These are phyloP conservation scores for Galeruca laticollis DNA, from an alignment of 2,888 invertebrate genomes.

Conservation along the genomic window DNA sequence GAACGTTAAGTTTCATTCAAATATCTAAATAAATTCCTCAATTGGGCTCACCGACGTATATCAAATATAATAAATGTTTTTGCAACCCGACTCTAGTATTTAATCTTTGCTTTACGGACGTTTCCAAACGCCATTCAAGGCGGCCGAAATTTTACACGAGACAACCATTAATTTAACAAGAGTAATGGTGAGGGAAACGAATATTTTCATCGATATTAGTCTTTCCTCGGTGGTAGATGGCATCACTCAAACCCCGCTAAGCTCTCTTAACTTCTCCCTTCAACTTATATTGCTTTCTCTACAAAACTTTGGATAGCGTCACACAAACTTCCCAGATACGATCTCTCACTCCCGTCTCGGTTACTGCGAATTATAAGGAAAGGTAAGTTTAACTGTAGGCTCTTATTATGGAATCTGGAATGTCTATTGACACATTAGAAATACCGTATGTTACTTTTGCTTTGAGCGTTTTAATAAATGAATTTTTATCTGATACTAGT, in stretches of 20 bases:
- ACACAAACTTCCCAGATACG: constrained; percentile 3
- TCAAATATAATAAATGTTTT: too few species aligned
- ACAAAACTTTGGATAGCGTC: background rate
- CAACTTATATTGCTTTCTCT: constrained; percentile 12
- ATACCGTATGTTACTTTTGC: too few species aligned
- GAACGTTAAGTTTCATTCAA: too few species aligned
- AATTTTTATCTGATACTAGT: too few species aligned
- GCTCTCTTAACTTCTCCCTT: constrained; percentile 18
- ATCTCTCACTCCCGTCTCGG: background rate
- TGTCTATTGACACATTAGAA: too few species aligned
- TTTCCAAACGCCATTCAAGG: background rate
- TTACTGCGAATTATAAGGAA: background rate
- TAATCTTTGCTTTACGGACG: too few species aligned
- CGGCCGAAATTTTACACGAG: constrained; percentile 1
- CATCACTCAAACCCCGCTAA: constrained; percentile 17
- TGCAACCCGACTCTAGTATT: too few species aligned
- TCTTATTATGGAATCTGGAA: too few species aligned
- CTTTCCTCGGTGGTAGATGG: constrained; percentile 1
- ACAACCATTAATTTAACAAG: background rate
- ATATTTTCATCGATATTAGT: constrained; percentile 18
- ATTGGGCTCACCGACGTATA: too few species aligned
- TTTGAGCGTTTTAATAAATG: too few species aligned
- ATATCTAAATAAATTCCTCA: too few species aligned
- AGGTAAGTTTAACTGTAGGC: background rate
- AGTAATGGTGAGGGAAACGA: background rate